Base-by-base conservation (phyloP, 2,888 invertebrate species). In the Clitarchus hookeri region DNA sequence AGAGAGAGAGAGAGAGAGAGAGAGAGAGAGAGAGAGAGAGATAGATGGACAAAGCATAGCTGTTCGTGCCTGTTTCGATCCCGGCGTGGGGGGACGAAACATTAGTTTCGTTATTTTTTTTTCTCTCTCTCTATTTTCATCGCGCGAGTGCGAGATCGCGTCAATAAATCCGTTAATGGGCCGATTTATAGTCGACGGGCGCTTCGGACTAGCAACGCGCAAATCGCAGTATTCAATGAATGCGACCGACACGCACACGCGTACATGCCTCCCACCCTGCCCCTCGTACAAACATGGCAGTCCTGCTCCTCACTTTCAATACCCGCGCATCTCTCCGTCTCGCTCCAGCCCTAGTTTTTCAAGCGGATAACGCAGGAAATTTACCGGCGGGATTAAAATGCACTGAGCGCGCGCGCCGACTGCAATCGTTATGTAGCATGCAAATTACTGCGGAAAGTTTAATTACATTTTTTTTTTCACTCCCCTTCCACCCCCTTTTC, bases 121-220 rank as follows among this genome's bases (percentile, higher is more conserved):
- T 65, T 65, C 6, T 65, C 16, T n/a, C 16, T 65, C 8, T 65
- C 16, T 65, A 65, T 65, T 65, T 65, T 65, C 65, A 65, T 16
- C 65, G 65, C 65, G 23, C 65, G 53, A 12, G 4, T 19, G 53
- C 19, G 65, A 65, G 65, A 65, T 65, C 65, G 65, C 65, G 65
- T 65, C 65, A 65, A 65, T 65, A 65, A 65, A 65, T 65, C 65
- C 65, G 65, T 65, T 65, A 65, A 65, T 65, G 65, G 65, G 23
- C 23, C 65, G 65, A 65, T 65, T 65, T 65, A 65, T 65, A 65
- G 65, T 6, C 65, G 65, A 19, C 65, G 65, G 8, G n/a, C 65
- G 65, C 8, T 65, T 1, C 23, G 13, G 19, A 11, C 65, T 65
- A 23, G 65, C n/a, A 65, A 23, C 19, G 19, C 65, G 65, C 23